Evolutionary conservation across 2,113 vertebrate species (phyloP).

Genomic region (Notothenia coriiceps): DNA sequence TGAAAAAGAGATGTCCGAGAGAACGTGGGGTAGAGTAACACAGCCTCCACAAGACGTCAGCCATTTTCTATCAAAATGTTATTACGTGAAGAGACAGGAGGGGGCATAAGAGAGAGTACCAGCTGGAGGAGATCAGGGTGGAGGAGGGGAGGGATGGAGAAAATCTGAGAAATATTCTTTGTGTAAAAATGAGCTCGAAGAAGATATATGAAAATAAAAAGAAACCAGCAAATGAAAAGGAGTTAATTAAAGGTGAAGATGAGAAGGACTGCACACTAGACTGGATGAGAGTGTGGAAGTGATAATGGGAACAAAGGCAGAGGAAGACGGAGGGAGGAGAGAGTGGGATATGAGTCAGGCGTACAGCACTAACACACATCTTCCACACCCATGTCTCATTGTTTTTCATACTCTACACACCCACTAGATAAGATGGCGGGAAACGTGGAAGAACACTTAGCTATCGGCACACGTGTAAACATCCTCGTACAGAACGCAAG

Average conservation of each 20-base stretch:
- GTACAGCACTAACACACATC: slow-evolving; percentile 50
- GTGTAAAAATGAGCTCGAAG: slow-evolving; percentile 29
- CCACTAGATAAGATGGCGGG: slow-evolving; percentile 44
- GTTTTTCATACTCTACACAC: slow-evolving; percentile 52
- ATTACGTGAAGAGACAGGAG: slow-evolving; percentile 61
- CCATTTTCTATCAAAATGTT: slow-evolving; percentile 59
- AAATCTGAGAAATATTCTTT: slow-evolving; percentile 47
- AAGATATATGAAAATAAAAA: slow-evolving; percentile 21
- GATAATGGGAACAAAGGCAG: slow-evolving; percentile 56
- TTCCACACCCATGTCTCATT: slow-evolving; percentile 70
- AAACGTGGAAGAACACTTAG: slow-evolving; percentile 7
- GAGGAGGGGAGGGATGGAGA: slow-evolving; percentile 43
- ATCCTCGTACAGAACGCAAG: background rate
- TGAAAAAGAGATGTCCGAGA: background rate
- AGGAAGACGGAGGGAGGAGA: slow-evolving; percentile 44
- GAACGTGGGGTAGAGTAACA: background rate
- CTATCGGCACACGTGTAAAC: background rate
- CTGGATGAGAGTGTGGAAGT: slow-evolving; percentile 18
- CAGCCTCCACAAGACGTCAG: slow-evolving; percentile 14
- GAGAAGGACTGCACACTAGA: background rate
- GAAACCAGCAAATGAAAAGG: background rate
- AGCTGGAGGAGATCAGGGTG: slow-evolving; percentile 42
- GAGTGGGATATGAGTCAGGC: slow-evolving; percentile 61
- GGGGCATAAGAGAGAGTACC: slow-evolving; percentile 61
- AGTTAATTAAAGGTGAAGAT: background rate